Evolutionary conservation across 2,113 vertebrate genomes (phyloP).

Genomic region (Forbesichthys agassizii): DNA sequence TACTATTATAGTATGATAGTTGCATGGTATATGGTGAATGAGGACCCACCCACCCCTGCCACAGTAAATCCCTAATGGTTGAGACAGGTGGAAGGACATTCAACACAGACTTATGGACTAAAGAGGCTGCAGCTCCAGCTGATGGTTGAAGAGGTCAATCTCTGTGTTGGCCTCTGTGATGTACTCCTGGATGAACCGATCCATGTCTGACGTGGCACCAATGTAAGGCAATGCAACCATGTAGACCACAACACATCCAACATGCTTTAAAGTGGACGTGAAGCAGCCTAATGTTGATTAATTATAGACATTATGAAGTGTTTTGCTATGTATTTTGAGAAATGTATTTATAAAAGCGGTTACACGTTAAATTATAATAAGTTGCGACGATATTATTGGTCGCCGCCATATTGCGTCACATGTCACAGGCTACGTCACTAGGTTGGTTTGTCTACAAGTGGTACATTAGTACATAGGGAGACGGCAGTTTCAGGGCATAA

Average conservation of each 20-base stretch:
- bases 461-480: too few relatives aligned
- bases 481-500: too few relatives aligned
- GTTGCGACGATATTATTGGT: too few relatives aligned
- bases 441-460: too few relatives aligned
- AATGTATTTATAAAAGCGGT: too few relatives aligned
- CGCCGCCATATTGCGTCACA: too few relatives aligned
- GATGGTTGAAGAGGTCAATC: constrained; percentile 88
- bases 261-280: too few relatives aligned
- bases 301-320: too few relatives aligned
- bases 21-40: constrained; percentile 12
- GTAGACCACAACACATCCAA: not conserved
- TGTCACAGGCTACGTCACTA: too few relatives aligned
- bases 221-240: constrained; percentile 73
- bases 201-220: constrained; percentile 83
- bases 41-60: constrained; percentile 20
- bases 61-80: constrained; percentile 10
- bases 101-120: constrained; percentile 68
- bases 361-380: too few relatives aligned
- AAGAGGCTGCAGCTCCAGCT: constrained; percentile 93
- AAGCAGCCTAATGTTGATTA: too few relatives aligned
- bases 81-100: constrained; percentile 34
- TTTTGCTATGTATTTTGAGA: too few relatives aligned
- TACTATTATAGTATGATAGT: constrained; percentile 10
- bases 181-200: constrained; percentile 90
- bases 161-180: constrained; percentile 88